Percentiles rank a stretch among this genome's conserved stretches.
Evolutionary conservation across 2,888 invertebrate genomes (phyloP).

Genomic region (Pseudococcus jackbeardsleyi): DNA sequence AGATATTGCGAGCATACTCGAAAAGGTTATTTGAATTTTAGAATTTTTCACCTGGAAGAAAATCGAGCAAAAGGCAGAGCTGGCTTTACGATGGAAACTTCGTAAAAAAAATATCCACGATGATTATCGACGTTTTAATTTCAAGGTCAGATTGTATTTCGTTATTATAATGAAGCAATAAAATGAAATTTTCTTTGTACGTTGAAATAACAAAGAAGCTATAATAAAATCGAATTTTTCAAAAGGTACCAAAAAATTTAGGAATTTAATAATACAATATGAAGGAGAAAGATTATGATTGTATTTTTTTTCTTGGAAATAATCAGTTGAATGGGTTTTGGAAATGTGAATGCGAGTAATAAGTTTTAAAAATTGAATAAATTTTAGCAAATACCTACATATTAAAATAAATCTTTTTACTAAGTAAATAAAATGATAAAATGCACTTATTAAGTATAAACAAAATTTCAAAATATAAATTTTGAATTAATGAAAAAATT

Average conservation of each 20-base stretch:
- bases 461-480: no score
- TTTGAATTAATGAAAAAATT: no score
- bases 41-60: conserved; percentile 16
- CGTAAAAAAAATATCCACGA: background rate
- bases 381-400: no score
- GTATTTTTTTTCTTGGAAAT: background rate
- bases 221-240: background rate
- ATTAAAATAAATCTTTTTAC: no score
- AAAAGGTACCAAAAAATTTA: conserved; percentile 9
- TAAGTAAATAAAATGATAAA: no score
- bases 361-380: no score
- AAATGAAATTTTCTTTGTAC: conserved; percentile 16
- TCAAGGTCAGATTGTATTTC: conserved; percentile 8
- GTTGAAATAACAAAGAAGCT: conserved; percentile 22
- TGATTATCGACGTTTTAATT: conserved; percentile 22
- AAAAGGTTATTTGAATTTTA: background rate
- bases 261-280: conserved; percentile 4
- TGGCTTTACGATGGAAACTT: background rate
- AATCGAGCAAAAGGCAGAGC: conserved; percentile 1
- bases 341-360: background rate
- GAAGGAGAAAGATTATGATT: background rate
- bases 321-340: background rate
- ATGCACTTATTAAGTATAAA: no score
- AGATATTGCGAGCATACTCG: background rate
- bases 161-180: conserved; percentile 17